Evolutionary conservation across 1,140 invertebrate species (phyloP), one percentile per base, ranked within the genome.

Genomic region (Caerostris darwini): DNA sequence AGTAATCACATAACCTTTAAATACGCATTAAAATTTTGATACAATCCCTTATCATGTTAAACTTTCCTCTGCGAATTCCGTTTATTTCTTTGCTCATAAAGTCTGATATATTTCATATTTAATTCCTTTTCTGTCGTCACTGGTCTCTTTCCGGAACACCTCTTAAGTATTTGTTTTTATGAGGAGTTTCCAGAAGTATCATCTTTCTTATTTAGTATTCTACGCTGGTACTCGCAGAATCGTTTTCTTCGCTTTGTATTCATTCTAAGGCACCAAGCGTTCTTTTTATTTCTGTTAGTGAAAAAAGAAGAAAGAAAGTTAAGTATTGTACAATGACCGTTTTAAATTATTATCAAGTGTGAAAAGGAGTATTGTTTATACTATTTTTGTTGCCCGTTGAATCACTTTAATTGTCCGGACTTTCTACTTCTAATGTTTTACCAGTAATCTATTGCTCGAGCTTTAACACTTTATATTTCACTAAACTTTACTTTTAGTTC

Each of bases 141-240:
- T 34, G 34, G 34, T 50, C 34, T 50, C 34, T 50, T 71, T 71
- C 34, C 50, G 34, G 50, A 71, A 71, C 34, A 17, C 34, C 50
- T 71, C 34, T 71, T 50, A 71, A 8, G 19, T 71, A 71, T 71
- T 71, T 71, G 10, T 71, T 71, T 71, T 71, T 71, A 71, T 71
- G 8, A 71, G 7, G 12, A 71, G 19, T 7, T 34, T 50, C 69
- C 50, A 34, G 50, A 34, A 71, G n/a, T 50, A 17, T 71, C 34
- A 64, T 64, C 34, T 50, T 34, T 71, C 34, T 71, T 71, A 50
- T 71, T 71, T 50, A 71, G 69, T 71, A 71, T 71, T 71, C 69
- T 71, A 34, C 34, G 3, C 19, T 34, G 69, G 69, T 34, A 34
- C 19, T 71, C 7, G 4, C 19, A 7, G 4, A 34, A 71, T 34